Base-by-base conservation (phyloP, 1,140 invertebrate genomes). In the Achroia grisella region DNA sequence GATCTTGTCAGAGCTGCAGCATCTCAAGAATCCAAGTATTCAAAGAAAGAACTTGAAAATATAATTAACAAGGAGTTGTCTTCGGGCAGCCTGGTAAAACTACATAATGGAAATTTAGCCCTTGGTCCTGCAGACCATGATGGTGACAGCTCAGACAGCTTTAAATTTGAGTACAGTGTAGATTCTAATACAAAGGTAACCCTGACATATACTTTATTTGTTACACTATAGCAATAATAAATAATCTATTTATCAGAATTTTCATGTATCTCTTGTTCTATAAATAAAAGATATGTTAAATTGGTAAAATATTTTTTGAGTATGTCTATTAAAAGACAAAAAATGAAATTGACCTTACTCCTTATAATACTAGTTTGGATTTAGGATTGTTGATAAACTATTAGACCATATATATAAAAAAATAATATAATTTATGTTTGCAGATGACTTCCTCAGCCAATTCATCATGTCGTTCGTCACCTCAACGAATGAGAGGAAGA, bases 81-180 rank as follows among this genome's bases (percentile, higher is more conserved):
- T 36, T 89, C 86, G 41, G 91, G 91, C 12, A 91, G 90, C 57
- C 64, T 93, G 36, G 88, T 90, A n/a, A 89, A 88, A 59, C 72
- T 91, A 47, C 85, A 87, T 32, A 92, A 91, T 77, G 91, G 90
- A 2, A 91, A 92, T 72, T 90, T 90, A 59, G 88, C 90, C 11
- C 72, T 92, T 30, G 90, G 90, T 1, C 88, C 88, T 17, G 79
- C 77, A 8, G 86, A 88, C 42, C 75, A 78, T 75, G 81, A 85
- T 69, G 73, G 63, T 33, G 81, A 85, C 34, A 85, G 77, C 37
- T 81, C 75, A 11, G 81, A 85, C 43, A 85, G 81, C 49, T 79
- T 75, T 47, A 83, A 72, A 62, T 85, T 71, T 79, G 78, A 82
- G 34, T 78, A 79, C 39, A 73, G 62, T 62, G 53, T 52, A 30